phyloP scores from a whole-genome alignment of 2,888 invertebrate species.

The Heliconius ethilla region DNA sequence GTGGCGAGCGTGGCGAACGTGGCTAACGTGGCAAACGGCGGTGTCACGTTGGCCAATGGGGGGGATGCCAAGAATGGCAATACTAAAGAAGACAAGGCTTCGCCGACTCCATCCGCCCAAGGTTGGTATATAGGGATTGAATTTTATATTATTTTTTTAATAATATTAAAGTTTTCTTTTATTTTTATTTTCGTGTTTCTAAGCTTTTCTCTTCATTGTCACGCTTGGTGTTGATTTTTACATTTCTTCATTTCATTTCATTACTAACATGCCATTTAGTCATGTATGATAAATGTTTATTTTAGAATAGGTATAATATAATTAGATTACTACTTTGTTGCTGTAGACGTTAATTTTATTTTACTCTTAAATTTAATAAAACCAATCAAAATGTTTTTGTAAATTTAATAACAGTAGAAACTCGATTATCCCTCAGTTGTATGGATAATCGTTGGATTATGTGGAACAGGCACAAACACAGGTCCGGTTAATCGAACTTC shows the following conservation, averaged over 20 bases:
- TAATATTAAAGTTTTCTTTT: neutral
- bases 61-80: constrained; percentile 76
- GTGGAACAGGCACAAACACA: too few relatives aligned
- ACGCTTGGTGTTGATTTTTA: constrained; percentile 13
- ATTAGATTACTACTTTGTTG: neutral
- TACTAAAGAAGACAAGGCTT: constrained; percentile 42
- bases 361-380: neutral
- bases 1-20: constrained; percentile 53
- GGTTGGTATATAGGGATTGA: constrained; percentile 59
- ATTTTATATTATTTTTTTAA: neutral
- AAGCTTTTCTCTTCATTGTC: constrained; percentile 20
- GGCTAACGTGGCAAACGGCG: constrained; percentile 74
- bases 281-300: neutral
- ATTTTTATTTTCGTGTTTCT: neutral
- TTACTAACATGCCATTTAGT: constrained; percentile 16
- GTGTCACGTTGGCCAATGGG: constrained; percentile 46
- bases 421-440: too few relatives aligned
- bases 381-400: neutral
- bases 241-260: constrained; percentile 1
- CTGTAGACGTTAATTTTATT: constrained; percentile 6
- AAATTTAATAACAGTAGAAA: too few relatives aligned
- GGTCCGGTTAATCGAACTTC: too few relatives aligned
- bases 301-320: neutral
- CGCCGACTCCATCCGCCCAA: constrained; percentile 56
- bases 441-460: too few relatives aligned